Evolutionary conservation across 1,140 invertebrate species (phyloP).

Genomic region (Teleogryllus occipitalis): DNA sequence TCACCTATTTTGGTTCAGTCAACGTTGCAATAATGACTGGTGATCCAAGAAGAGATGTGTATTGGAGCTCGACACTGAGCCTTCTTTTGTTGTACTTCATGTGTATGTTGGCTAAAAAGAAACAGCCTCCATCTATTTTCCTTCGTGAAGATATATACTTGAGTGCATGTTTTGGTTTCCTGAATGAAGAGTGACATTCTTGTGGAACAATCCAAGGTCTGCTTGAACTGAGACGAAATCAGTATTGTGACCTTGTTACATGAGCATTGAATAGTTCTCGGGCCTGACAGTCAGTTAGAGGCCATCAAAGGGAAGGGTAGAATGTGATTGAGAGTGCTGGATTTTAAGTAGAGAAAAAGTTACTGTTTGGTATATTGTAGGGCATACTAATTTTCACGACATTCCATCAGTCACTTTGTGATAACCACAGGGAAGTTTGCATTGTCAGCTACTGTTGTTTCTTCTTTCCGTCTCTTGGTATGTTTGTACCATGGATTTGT

Average conservation of each 20-base stretch:
- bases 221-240: not conserved
- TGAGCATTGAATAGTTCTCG: not conserved
- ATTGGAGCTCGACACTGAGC: not conserved
- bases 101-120: not conserved
- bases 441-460: not conserved
- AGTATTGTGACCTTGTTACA: not conserved
- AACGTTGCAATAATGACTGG: not conserved
- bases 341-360: not conserved
- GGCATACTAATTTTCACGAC: not conserved
- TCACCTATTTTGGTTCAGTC: not conserved
- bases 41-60: not conserved
- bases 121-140: not conserved
- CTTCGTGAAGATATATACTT: not conserved
- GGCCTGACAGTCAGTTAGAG: too few species aligned
- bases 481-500: not conserved
- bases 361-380: not conserved
- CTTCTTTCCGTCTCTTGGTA: not conserved
- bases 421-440: not conserved
- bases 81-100: not conserved
- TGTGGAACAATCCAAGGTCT: not conserved
- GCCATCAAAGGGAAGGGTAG: not conserved
- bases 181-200: not conserved
- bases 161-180: not conserved
- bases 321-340: not conserved
- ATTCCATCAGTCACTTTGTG: not conserved